phyloP scores from a whole-genome alignment of 2,888 invertebrate species.

The Netelia inedita region DNA sequence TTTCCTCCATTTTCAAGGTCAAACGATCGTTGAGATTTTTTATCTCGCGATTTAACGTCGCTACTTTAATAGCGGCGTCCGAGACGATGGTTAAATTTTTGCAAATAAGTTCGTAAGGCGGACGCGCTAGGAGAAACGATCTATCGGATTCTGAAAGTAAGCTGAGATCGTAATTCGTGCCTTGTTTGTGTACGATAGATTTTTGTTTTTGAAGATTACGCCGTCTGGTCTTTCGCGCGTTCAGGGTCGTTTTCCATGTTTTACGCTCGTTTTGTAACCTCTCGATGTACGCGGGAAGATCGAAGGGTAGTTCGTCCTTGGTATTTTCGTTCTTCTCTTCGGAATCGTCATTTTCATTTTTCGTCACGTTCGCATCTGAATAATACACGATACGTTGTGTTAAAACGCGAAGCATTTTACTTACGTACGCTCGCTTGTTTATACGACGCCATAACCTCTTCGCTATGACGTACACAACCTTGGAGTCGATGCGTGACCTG shows the following conservation, averaged over 20 bases:
- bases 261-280: constrained; percentile 75
- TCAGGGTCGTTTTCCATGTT: constrained; percentile 74
- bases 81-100: constrained; percentile 71
- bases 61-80: constrained; percentile 64
- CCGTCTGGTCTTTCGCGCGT: constrained; percentile 69
- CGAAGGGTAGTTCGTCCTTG: constrained; percentile 65
- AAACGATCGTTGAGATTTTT: constrained; percentile 69
- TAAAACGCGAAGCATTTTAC: background rate
- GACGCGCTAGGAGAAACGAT: constrained; percentile 72
- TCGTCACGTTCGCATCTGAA: constrained; percentile 18
- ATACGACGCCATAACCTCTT: constrained; percentile 50
- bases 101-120: constrained; percentile 74
- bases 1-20: constrained; percentile 68
- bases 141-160: constrained; percentile 73
- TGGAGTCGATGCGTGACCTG: constrained; percentile 33
- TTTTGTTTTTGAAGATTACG: constrained; percentile 61
- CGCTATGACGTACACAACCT: constrained; percentile 49
- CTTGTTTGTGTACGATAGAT: constrained; percentile 9
- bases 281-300: constrained; percentile 75
- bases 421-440: background rate
- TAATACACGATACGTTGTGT: constrained; percentile 19
- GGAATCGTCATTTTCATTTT: constrained; percentile 50
- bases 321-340: background rate
- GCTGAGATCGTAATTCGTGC: constrained; percentile 70
- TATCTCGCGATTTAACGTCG: constrained; percentile 59